Percentiles rank a stretch among this genome's conserved stretches.
Conservation (phyloP, 2,888 invertebrate species). For the Synanthedon vespiformis region DNA sequence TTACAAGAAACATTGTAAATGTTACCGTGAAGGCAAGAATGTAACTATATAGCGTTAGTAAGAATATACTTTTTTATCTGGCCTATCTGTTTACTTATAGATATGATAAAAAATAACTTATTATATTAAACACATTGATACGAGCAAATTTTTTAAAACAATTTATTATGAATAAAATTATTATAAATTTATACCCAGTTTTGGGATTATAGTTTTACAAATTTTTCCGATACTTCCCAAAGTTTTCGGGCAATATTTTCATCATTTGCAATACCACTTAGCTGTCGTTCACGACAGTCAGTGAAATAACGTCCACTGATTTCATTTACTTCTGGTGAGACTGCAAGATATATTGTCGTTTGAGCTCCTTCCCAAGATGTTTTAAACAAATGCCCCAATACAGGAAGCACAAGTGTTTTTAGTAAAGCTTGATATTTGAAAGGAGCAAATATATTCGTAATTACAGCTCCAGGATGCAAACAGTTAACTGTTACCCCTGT, state of each 20-base stretch:
- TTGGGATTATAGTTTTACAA: too few relatives aligned
- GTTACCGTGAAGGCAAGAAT: not conserved
- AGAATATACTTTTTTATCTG: too few relatives aligned
- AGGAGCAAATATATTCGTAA: constrained; percentile 7
- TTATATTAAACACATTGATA: not conserved
- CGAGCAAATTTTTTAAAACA: too few relatives aligned
- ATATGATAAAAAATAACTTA: not conserved
- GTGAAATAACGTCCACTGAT: constrained; percentile 74
- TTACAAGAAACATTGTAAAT: too few relatives aligned
- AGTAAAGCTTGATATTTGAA: too few relatives aligned
- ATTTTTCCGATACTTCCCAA: too few relatives aligned
- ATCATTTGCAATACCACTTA: too few relatives aligned
- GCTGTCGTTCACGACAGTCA: constrained; percentile 53
- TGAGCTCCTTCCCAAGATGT: constrained; percentile 45
- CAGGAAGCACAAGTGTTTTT: too few relatives aligned
- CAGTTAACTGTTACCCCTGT: constrained; percentile 35
- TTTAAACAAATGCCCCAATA: constrained; percentile 12
- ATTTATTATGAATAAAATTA: too few relatives aligned
- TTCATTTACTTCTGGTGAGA: constrained; percentile 62
- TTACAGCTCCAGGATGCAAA: constrained; percentile 17
- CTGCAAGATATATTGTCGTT: constrained; percentile 68
- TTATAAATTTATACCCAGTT: too few relatives aligned
- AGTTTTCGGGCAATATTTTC: too few relatives aligned
- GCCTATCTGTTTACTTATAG: not conserved
- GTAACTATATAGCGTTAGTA: not conserved